Evolutionary conservation across 1,140 invertebrate species (phyloP), one percentile per base, ranked within the genome.

Genomic region (Drosophila pseudoobscura): DNA sequence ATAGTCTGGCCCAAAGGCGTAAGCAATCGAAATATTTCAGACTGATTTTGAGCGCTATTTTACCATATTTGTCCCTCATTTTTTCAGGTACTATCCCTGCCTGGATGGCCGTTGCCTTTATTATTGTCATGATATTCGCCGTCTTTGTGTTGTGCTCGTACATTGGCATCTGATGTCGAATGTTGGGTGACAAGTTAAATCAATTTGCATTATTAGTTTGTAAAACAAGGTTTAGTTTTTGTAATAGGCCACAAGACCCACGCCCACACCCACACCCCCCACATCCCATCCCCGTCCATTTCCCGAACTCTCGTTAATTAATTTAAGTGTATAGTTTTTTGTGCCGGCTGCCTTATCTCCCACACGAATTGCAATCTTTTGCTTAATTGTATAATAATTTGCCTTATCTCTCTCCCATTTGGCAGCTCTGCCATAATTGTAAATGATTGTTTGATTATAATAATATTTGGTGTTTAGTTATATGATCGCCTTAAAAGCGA

Each of bases 1-100:
- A 98, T 92, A 96, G 96, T 89, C 94, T 98, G 92, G 95, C 96
- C 35, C 94, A 94, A 90, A 94, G 95, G 94, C 93, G 97, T 98
- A 93, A 94, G 95, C 8, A 2, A n/a, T 0, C 3, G 41, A 8
- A 9, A 8, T 50, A 3, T 20, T 80, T 26, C 8, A 35, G 59
- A 4, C 17, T 55, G 22, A 8, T 29, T 17, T 4, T n/a, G 50
- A 0, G n/a, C 20, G 17, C 39, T 53, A 11, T 6, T 29, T 35
- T n/a, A 51, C 13, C 17, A 17, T 35, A 15, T 17, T 29, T 52
- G 7, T 72, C 9, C 59, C 11, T 35, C 8, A 6, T 56, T 7
- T 75, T 88, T 91, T 29, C 93, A 97, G 96, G 93, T 92, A 94
- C 95, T 51, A 93, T 97, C 71, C 96, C 96, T 35, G 94, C 94